These are phyloP conservation scores for Morinoia aosen DNA, from an alignment of 2,888 invertebrate species.

Conservation along the genomic window DNA sequence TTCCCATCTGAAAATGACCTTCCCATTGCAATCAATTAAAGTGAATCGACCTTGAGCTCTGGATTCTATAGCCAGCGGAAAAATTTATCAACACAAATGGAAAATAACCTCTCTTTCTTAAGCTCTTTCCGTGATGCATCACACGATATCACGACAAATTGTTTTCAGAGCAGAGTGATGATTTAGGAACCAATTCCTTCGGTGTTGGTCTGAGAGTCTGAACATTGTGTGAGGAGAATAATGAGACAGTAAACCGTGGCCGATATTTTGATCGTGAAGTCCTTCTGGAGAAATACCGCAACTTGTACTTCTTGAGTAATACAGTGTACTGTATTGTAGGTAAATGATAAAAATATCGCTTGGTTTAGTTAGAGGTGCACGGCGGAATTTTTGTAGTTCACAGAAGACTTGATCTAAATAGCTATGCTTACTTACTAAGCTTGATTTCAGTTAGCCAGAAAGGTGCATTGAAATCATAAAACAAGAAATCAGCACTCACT, in stretches of 20 bases:
- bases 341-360: no score
- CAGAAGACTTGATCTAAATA: neutral
- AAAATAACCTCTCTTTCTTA: neutral
- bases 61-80: neutral
- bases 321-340: no score
- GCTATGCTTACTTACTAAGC: neutral
- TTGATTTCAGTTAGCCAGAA: neutral
- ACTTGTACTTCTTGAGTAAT: no score
- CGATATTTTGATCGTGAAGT: neutral
- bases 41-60: neutral
- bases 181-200: neutral
- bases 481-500: neutral
- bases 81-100: neutral
- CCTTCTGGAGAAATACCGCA: neutral
- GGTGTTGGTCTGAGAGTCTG: neutral
- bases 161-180: neutral
- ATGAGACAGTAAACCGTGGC: neutral
- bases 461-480: neutral
- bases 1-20: neutral
- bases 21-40: neutral
- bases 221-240: neutral
- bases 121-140: neutral
- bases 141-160: neutral
- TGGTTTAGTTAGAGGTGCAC: neutral
- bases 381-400: neutral